These are phyloP conservation scores for Psix sp. DNA, from an alignment of 1,140 invertebrate genomes.

Conservation along the genomic window DNA sequence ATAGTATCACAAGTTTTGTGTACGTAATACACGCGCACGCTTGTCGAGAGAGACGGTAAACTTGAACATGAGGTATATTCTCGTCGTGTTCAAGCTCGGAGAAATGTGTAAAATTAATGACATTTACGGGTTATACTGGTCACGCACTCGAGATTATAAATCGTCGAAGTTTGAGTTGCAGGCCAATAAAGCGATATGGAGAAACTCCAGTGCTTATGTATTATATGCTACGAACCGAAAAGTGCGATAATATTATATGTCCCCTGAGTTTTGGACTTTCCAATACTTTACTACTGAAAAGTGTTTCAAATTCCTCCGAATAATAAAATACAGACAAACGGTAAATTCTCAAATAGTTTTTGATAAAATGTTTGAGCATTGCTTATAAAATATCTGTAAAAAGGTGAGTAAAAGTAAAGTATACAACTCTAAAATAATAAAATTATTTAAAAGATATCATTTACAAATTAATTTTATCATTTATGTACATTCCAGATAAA, in stretches of 20 bases:
- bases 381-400: too few relatives aligned
- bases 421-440: too few relatives aligned
- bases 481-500: neutral
- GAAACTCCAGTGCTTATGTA: constrained; percentile 23
- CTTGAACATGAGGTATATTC: constrained; percentile 30
- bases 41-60: constrained; percentile 50
- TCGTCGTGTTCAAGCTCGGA: constrained; percentile 30
- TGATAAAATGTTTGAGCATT: too few relatives aligned
- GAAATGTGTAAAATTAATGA: constrained; percentile 57
- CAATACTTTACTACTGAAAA: neutral
- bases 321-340: too few relatives aligned
- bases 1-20: constrained; percentile 19
- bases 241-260: constrained; percentile 40
- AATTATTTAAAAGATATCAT: too few relatives aligned
- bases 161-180: constrained; percentile 42
- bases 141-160: constrained; percentile 51
- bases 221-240: constrained; percentile 31
- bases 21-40: constrained; percentile 25
- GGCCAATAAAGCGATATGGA: constrained; percentile 23
- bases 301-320: constrained; percentile 3
- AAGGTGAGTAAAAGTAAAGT: too few relatives aligned
- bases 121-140: constrained; percentile 57
- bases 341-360: too few relatives aligned
- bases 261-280: constrained; percentile 14
- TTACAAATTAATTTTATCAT: neutral